Evolutionary conservation across 2,797 vertebrate genomes (phyloP).

Genomic region (Siniperca scherzeri): DNA sequence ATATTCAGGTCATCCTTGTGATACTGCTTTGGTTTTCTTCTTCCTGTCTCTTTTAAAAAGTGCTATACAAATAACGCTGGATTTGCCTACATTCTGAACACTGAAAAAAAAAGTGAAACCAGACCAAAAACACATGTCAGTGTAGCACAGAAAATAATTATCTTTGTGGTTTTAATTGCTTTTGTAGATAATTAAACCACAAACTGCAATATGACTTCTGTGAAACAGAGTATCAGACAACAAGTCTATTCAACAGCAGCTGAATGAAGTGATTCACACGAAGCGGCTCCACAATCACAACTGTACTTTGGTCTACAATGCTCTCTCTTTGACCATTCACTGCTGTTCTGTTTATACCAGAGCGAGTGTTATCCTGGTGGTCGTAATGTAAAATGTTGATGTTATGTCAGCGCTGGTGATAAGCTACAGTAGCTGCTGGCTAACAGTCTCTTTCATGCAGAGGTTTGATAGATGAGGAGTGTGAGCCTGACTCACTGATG

Average conservation of each 20-base stretch:
- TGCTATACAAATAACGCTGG: constrained; percentile 7
- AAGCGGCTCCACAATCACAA: constrained; percentile 55
- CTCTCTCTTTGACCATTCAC: constrained; percentile 76
- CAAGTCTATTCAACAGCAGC: constrained; percentile 54
- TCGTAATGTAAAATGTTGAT: constrained; percentile 46
- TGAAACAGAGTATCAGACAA: constrained; percentile 50
- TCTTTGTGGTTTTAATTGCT: constrained; percentile 57
- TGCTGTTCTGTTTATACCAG: constrained; percentile 54
- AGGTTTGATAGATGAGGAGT: constrained; percentile 59
- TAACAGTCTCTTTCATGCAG: constrained; percentile 72
- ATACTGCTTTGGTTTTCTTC: constrained; percentile 3
- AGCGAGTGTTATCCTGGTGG: constrained; percentile 46
- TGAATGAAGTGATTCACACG: constrained; percentile 72
- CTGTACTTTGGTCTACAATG: constrained; percentile 58
- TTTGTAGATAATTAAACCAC: constrained; percentile 57
- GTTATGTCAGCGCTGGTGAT: constrained; percentile 66
- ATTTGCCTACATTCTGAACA: constrained; percentile 2
- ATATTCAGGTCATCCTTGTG: constrained; percentile 9
- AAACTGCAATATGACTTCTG: constrained; percentile 35
- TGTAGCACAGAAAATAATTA: not conserved
- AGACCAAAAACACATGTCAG: constrained; percentile 26
- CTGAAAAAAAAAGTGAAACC: constrained; percentile 26
- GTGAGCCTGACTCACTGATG: constrained; percentile 39
- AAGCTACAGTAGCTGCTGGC: constrained; percentile 56
- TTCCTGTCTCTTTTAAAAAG: not conserved